Evolutionary conservation across 2,797 vertebrate species (phyloP).

Genomic region (Liasis olivaceus): DNA sequence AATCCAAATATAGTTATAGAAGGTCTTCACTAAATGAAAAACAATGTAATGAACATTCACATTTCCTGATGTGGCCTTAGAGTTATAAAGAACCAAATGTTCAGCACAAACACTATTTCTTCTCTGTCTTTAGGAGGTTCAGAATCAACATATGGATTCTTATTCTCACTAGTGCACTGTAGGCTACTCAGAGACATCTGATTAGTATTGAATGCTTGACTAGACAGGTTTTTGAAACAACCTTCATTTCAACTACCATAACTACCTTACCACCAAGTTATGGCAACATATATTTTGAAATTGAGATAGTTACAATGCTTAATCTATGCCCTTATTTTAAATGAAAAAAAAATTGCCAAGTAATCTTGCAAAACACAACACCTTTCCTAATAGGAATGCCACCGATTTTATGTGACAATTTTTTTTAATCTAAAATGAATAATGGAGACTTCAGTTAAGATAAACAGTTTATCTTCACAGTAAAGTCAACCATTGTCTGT

Average conservation of each 20-base stretch:
- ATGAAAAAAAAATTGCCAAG: slow-evolving; percentile 36
- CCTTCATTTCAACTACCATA: neutral
- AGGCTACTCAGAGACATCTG: neutral
- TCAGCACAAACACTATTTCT: neutral
- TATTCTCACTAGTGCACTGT: neutral
- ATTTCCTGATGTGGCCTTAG: neutral
- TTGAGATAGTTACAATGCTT: slow-evolving; percentile 24
- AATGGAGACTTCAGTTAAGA: slow-evolving; percentile 29
- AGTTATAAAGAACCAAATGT: neutral
- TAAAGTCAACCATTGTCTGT: neutral
- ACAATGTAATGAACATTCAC: neutral
- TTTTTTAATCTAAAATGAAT: slow-evolving; percentile 21
- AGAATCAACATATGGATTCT: neutral
- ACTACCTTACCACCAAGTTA: neutral
- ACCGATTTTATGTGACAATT: slow-evolving; percentile 4
- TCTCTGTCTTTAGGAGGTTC: neutral
- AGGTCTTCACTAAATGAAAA: neutral
- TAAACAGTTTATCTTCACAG: slow-evolving; percentile 16
- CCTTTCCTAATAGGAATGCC: neutral
- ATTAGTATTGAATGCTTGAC: neutral
- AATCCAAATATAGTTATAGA: neutral
- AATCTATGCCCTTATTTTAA: neutral
- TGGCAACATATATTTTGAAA: slow-evolving; percentile 11
- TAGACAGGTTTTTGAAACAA: neutral
- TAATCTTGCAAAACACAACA: slow-evolving; percentile 17